phyloP scores from a whole-genome alignment of 1,140 invertebrate genomes.

The Myzus persicae region DNA sequence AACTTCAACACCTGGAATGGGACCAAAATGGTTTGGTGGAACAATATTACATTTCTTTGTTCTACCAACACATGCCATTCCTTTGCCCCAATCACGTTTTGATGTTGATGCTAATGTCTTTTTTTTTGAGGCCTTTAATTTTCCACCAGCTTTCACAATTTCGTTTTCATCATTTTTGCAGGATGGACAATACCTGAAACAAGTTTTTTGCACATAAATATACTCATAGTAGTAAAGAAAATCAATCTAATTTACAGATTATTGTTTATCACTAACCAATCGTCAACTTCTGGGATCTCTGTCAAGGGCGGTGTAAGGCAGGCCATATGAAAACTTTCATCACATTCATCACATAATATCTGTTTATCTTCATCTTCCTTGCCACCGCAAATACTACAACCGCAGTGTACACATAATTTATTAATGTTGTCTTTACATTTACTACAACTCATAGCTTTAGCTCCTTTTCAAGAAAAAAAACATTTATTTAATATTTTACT shows the following conservation, averaged over 20 bases:
- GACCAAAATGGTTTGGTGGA: conserved; percentile 80
- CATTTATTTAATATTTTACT: neutral
- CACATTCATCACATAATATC: conserved; percentile 80
- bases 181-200: conserved; percentile 76
- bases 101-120: conserved; percentile 65
- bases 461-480: conserved; percentile 63
- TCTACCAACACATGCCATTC: conserved; percentile 83
- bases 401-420: conserved; percentile 76
- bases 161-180: conserved; percentile 80
- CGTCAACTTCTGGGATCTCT: conserved; percentile 71
- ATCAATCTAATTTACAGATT: neutral
- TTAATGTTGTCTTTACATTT: conserved; percentile 74
- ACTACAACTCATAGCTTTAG: conserved; percentile 68
- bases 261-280: conserved; percentile 70
- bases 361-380: conserved; percentile 77
- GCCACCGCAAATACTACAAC: conserved; percentile 76
- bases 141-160: conserved; percentile 80
- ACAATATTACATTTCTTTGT: conserved; percentile 75
- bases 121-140: conserved; percentile 74
- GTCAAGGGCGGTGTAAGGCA: conserved; percentile 74
- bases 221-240: too few relatives aligned
- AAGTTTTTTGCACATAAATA: conserved; percentile 30
- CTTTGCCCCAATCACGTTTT: conserved; percentile 80
- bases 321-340: conserved; percentile 73
- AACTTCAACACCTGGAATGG: conserved; percentile 85